Evolutionary conservation across 2,113 vertebrate species (phyloP), one percentile per base, ranked within the genome.

Genomic region (Onychorhynchus coronatus): DNA sequence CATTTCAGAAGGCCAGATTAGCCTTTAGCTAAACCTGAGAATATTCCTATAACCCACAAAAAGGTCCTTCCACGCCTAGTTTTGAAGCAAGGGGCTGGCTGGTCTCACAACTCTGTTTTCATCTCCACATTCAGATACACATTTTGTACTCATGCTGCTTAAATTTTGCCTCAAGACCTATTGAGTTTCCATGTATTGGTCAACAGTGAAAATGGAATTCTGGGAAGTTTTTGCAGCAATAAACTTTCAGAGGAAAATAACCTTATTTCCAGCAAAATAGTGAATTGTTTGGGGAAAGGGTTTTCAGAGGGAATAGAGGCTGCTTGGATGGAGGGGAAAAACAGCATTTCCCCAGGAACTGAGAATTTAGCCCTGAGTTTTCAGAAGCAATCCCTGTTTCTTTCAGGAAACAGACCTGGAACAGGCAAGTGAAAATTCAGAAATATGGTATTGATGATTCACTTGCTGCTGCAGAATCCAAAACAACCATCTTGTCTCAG

Each of bases 51-150:
- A 46, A 77, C 6, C 20, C 37, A 37, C 11, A 46, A 46, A 76
- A 84, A n/a, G n/a, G 1, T 18, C 23, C 27, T 52, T 18, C 23
- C 5, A 0, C 8, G 12, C 12, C 12, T 2, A 3, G 1, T 65
- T 91, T 73, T 58, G 58, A 89, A 88, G 56, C 27, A 15, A 3
- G 22, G 16, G 5, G 6, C 15, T 3, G 0, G 19, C 13, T 70
- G 27, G 18, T 89, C 28, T 66, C 46, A 46, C 35, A 71, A 25
- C 8, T 53, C 31, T 72, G 7, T 49, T 61, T 77, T 62, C 72
- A 42, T 37, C 30, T 86, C 47, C 55, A 59, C 30, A 19, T 67
- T 84, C 30, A 56, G 35, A 44, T 30, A 73, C 14, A 62, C 85
- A n/a, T 63, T 46, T 75, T 86, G 14, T 41, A 8, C 3, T 35